Evolutionary conservation across 2,888 invertebrate species (phyloP), one percentile per base, ranked within the genome.

Genomic region (Stenichneumon culpator): DNA sequence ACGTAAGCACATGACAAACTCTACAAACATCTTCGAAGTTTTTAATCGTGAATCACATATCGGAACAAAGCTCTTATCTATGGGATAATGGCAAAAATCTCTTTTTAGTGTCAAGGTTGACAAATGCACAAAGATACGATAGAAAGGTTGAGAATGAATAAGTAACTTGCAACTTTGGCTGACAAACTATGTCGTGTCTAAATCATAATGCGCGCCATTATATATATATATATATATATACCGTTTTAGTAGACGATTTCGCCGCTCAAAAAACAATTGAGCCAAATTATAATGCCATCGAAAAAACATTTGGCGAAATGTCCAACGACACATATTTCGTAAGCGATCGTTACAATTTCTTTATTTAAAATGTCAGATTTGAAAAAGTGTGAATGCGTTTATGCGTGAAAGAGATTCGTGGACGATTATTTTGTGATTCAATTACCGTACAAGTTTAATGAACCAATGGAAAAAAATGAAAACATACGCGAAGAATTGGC

Each of bases 31-130:
- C 44, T 47, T 16, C 70, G 69, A 50, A 79, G 70, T 50, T 82
- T 82, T 75, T 79, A 79, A 85, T 75, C 74, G 57, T 60, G 70
- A 75, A 36, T 65, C 75, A 75, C 75, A 74, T 72, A 75, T 75
- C 68, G 67, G 60, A 80, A 73, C 39, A 67, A 60, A 68, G 72
- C 72, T 39, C 68, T 36, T 50, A 68, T 77, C 60, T 57, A 80
- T 50, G 67, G 32, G 14, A 54, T 57, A n/a, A 70, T 22, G n/a
- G 60, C 57, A 68, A 70, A 67, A 60, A 67, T 52, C 52, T 74
- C 57, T 83, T 72, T 70, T 70, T 47, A 52, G 70, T 28, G 19
- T 68, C 60, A n/a, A 57, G 54, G 14, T 32, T n/a, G 63, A 14
- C 57, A 73, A 67, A 50, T 32, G 32, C 16, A 32, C 28, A 57